Conservation (phyloP, 2,888 invertebrate genomes). For the Rotaria macrura region DNA sequence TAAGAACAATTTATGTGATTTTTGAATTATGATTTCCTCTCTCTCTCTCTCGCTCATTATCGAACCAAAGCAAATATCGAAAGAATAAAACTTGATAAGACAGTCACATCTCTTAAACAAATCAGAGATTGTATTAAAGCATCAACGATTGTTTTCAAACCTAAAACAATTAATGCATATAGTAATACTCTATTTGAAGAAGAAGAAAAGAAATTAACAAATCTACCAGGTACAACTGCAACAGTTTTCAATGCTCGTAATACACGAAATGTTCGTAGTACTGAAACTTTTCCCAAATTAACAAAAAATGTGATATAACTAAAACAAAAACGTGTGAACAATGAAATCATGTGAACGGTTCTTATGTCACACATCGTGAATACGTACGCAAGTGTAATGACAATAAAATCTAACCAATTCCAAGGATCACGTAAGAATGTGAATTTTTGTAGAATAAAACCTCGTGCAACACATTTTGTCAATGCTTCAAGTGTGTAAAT, state of each 20-base stretch:
- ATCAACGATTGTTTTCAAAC: constrained; percentile 97
- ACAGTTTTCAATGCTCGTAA: constrained; percentile 98
- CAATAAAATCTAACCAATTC: constrained; percentile 99
- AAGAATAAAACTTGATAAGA: constrained; percentile 93
- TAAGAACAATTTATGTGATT: no score
- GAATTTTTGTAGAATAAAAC: constrained; percentile 96
- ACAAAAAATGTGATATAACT: constrained; percentile 96
- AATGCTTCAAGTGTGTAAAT: constrained; percentile 99
- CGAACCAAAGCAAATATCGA: constrained; percentile 90
- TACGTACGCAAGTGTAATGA: constrained; percentile 92
- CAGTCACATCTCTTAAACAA: constrained; percentile 97
- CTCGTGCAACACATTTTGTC: constrained; percentile 97
- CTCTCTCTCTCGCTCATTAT: no score
- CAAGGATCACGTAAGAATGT: constrained; percentile 99
- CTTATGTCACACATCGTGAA: neutral
- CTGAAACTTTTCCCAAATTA: constrained; percentile 95
- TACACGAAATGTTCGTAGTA: constrained; percentile 96
- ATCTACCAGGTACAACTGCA: constrained; percentile 92
- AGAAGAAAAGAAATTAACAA: neutral
- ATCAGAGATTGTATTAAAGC: constrained; percentile 98
- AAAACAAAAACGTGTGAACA: neutral
- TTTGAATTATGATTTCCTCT: no score
- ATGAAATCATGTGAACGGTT: no score
- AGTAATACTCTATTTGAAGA: neutral
- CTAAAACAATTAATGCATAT: constrained; percentile 52